These are phyloP conservation scores for Danio tinwini DNA, from an alignment of 2,797 vertebrate species.

Conservation along the genomic window DNA sequence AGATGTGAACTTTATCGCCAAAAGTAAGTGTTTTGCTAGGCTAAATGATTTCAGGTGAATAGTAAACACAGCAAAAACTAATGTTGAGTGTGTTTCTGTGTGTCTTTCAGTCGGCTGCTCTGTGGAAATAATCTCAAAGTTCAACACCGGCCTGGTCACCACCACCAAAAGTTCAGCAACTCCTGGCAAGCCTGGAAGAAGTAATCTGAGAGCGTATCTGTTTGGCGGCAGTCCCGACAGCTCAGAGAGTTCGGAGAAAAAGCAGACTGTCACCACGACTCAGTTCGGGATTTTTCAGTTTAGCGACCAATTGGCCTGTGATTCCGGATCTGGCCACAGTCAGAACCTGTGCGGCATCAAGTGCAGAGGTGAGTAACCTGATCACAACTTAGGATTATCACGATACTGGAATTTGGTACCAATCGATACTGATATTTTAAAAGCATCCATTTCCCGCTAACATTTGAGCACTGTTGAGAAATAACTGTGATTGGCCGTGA, in stretches of 20 bases:
- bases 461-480: too few species aligned
- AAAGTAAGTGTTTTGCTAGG: slow-evolving; percentile 51
- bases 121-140: slow-evolving; percentile 24
- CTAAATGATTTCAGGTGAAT: neutral
- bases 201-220: too few species aligned
- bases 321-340: slow-evolving; percentile 29
- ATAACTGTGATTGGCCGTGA: too few species aligned
- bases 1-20: slow-evolving; percentile 15
- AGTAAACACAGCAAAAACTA: neutral
- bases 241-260: neutral
- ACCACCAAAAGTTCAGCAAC: neutral
- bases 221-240: neutral
- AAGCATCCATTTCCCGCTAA: too few species aligned
- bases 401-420: too few species aligned
- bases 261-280: neutral
- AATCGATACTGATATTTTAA: too few species aligned
- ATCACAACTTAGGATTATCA: too few species aligned
- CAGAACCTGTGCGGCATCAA: slow-evolving; percentile 44
- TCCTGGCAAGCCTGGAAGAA: neutral
- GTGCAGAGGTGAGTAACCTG: slow-evolving; percentile 43
- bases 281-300: slow-evolving; percentile 60
- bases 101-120: slow-evolving; percentile 53
- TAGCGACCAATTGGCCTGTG: slow-evolving; percentile 33
- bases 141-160: slow-evolving; percentile 46
- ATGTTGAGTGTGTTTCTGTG: neutral